A percentile compares a stretch with the other conserved stretches of the same genome.
phyloP scores from a whole-genome alignment of 92 coral and sea anemone species.

The Siderastrea radians region DNA sequence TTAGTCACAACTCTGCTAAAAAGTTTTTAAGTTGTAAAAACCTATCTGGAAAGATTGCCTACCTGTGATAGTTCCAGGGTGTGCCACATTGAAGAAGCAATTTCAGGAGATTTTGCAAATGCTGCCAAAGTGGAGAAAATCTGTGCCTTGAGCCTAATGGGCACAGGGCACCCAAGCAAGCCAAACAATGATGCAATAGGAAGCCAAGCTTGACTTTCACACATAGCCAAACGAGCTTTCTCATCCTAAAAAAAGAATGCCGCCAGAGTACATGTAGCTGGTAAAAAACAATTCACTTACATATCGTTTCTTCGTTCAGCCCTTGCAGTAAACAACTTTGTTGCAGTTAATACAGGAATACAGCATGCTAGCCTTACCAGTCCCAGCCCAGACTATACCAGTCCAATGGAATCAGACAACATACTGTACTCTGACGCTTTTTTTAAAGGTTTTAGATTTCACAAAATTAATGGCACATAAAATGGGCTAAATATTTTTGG shows the following conservation, averaged over 20 bases:
- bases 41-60: conserved; percentile 6
- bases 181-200: conserved; percentile 97
- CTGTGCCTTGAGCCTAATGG: conserved; percentile 86
- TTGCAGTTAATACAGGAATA: too few species aligned
- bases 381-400: too few species aligned
- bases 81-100: conserved; percentile 95
- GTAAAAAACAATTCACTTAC: background rate
- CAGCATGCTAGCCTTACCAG: too few species aligned
- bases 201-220: conserved; percentile 97
- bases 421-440: too few species aligned
- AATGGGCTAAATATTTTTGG: too few species aligned
- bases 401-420: too few species aligned
- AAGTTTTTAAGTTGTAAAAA: background rate
- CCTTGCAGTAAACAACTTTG: too few species aligned
- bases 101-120: conserved; percentile 95
- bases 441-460: too few species aligned
- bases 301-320: too few species aligned
- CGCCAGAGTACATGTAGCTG: background rate
- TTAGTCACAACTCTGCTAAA: background rate
- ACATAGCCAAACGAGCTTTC: conserved; percentile 89
- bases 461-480: too few species aligned
- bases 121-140: conserved; percentile 92
- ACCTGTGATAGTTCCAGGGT: conserved; percentile 95
- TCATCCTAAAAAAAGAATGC: conserved; percentile 78
- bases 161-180: conserved; percentile 92